phyloP scores from a whole-genome alignment of 2,113 vertebrate genomes.

The Pseudopodoces humilis region DNA sequence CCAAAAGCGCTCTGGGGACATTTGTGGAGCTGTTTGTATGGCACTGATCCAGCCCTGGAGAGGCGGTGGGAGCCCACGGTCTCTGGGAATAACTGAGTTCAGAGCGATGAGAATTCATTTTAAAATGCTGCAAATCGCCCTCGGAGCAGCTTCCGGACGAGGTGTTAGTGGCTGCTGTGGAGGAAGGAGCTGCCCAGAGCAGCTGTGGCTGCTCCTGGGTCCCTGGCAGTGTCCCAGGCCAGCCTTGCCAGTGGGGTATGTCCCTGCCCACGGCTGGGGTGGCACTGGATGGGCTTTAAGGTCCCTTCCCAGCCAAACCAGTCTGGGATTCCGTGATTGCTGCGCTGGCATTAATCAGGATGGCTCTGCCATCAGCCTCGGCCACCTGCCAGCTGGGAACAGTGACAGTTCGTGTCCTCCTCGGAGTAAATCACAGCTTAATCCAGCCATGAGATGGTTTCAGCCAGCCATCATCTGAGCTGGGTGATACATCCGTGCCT shows the following conservation, averaged over 20 bases:
- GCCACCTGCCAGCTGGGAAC: background rate
- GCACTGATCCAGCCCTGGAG: background rate
- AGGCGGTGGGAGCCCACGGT: background rate
- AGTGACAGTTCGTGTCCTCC: background rate
- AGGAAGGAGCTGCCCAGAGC: background rate
- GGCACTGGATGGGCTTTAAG: accelerated
- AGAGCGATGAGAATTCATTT: background rate
- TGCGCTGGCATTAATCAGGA: background rate
- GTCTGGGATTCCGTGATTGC: background rate
- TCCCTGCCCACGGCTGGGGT: background rate
- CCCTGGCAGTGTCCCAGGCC: background rate
- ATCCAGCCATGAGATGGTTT: background rate
- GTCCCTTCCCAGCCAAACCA: background rate
- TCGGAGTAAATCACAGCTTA: background rate
- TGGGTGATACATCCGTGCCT: background rate
- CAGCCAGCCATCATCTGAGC: background rate
- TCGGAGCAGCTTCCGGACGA: background rate
- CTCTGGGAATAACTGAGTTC: background rate
- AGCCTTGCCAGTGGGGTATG: background rate
- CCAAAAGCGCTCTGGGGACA: background rate
- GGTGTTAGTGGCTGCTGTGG: background rate
- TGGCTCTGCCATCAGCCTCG: background rate
- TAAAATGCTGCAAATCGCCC: background rate
- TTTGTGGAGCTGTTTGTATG: accelerated
- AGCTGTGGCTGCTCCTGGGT: background rate